phyloP scores from a whole-genome alignment of 2,888 invertebrate genomes.

The Dasypolia templi region DNA sequence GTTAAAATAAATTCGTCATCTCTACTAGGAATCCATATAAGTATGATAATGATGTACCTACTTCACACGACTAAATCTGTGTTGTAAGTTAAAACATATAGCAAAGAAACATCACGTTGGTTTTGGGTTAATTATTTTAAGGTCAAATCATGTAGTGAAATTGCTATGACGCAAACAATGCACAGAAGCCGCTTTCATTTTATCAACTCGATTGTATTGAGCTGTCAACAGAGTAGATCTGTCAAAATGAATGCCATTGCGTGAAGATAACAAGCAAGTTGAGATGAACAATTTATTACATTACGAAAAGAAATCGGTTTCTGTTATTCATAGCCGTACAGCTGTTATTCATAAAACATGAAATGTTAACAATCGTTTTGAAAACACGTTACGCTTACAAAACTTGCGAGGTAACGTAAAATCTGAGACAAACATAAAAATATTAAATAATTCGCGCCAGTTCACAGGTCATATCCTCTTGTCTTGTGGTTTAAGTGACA shows the following conservation, averaged over 20 bases:
- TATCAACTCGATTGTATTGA: slow-evolving; percentile 20
- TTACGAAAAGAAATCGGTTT: background rate
- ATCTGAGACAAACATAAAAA: slow-evolving; percentile 46
- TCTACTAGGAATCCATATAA: slow-evolving; percentile 25
- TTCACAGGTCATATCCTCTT: slow-evolving; percentile 66
- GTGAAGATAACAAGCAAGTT: background rate
- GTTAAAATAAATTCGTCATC: slow-evolving; percentile 16
- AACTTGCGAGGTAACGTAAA: slow-evolving; percentile 43
- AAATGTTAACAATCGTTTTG: slow-evolving; percentile 30
- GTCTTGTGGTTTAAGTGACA: slow-evolving; percentile 23
- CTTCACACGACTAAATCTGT: background rate
- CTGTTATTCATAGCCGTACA: background rate
- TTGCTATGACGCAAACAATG: background rate
- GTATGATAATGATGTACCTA: slow-evolving; percentile 34
- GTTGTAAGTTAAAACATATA: background rate
- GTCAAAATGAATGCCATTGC: slow-evolving; percentile 17
- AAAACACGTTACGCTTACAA: slow-evolving; percentile 50
- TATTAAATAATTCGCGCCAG: slow-evolving; percentile 61
- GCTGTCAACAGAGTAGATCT: slow-evolving; percentile 6
- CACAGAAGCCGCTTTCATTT: slow-evolving; percentile 17
- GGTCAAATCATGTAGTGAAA: slow-evolving; percentile 9
- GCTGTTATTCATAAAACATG: slow-evolving; percentile 4
- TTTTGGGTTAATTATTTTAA: background rate
- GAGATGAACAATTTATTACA: background rate
- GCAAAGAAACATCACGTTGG: slow-evolving; percentile 6